phyloP scores from a whole-genome alignment of 1,140 invertebrate genomes.

The Caenorhabditis elegans region WBcel235 BX284604.4:12270501-12271000 shows the following conservation, averaged over 20 bases:
- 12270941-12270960: background rate
- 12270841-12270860: conserved; percentile 20
- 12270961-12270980: background rate
- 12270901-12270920: background rate
- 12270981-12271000: background rate
- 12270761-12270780: background rate
- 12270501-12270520: too few relatives aligned
- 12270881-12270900: background rate
- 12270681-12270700: too few relatives aligned
- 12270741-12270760: background rate
- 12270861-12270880: background rate
- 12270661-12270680: background rate
- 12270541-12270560: background rate
- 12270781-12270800: background rate
- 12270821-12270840: background rate
- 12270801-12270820: background rate
- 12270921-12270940: conserved; percentile 15
- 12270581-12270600: background rate
- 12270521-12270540: too few relatives aligned
- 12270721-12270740: conserved; percentile 1
- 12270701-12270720: background rate
- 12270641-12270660: background rate
- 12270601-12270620: background rate
- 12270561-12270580: background rate
- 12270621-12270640: background rate